These are phyloP conservation scores for Dolichotis patagonum DNA, from an alignment of 2,113 vertebrate species.

Conservation along the genomic window DNA sequence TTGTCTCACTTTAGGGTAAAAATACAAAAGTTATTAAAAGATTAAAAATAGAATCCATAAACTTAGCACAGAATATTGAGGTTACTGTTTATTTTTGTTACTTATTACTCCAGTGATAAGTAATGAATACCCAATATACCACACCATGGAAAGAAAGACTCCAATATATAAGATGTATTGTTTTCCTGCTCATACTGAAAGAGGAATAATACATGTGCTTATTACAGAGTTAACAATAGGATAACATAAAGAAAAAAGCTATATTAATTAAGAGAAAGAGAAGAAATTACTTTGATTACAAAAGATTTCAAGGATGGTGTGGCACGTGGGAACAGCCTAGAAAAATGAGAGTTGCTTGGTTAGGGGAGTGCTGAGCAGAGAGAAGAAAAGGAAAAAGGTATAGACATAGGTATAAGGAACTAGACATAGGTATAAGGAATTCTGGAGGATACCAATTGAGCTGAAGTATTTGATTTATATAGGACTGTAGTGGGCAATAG, in stretches of 20 bases:
- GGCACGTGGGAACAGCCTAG: neutral
- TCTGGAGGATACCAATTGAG: neutral
- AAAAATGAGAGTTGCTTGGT: neutral
- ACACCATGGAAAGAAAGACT: neutral
- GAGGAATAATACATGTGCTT: neutral
- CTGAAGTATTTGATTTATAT: neutral
- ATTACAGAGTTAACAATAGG: neutral
- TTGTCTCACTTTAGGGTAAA: neutral
- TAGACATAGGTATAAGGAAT: neutral
- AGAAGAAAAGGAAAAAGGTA: neutral
- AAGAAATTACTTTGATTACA: neutral
- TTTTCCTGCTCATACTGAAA: neutral
- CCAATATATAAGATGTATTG: neutral
- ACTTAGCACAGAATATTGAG: neutral
- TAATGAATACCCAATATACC: neutral
- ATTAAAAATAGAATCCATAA: neutral
- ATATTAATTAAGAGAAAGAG: neutral
- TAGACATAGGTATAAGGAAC: neutral
- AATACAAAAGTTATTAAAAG: neutral
- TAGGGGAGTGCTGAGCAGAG: neutral
- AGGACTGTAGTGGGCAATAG: neutral
- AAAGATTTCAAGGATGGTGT: neutral
- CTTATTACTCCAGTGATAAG: conserved; percentile 15
- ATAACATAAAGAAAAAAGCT: neutral
- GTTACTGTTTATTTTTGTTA: neutral